Evolutionary conservation across 2,797 vertebrate genomes (phyloP).

Genomic region (Spinibarbus caldwelli): DNA sequence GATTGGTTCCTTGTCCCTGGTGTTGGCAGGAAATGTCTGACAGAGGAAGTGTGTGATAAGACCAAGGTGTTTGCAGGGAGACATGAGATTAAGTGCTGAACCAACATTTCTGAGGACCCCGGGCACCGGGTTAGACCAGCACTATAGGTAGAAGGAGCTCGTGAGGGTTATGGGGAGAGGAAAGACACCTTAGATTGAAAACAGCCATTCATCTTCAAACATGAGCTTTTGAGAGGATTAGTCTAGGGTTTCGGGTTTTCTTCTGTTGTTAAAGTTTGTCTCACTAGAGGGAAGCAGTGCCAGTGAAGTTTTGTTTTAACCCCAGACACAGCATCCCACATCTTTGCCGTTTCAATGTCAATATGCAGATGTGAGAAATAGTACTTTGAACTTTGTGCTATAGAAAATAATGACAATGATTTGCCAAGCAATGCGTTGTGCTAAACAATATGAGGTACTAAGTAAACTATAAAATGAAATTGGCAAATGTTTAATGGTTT

Average conservation of each 20-base stretch:
- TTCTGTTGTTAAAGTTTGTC: slow-evolving; percentile 52
- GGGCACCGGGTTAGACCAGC: slow-evolving; percentile 22
- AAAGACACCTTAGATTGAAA: slow-evolving; percentile 48
- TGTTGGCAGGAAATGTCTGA: slow-evolving; percentile 56
- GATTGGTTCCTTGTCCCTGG: slow-evolving; percentile 28
- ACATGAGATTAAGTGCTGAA: slow-evolving; percentile 51
- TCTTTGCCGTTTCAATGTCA: slow-evolving; percentile 31
- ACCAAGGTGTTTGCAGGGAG: slow-evolving; percentile 48
- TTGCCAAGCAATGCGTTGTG: slow-evolving; percentile 1
- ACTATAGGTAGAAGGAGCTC: slow-evolving; percentile 48
- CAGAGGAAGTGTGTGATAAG: slow-evolving; percentile 61
- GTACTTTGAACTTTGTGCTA: slow-evolving; percentile 1
- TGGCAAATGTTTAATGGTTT: slow-evolving; percentile 2
- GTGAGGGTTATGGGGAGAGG: slow-evolving; percentile 6
- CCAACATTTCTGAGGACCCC: slow-evolving; percentile 36
- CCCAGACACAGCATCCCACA: slow-evolving; percentile 8
- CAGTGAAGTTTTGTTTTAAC: slow-evolving; percentile 42
- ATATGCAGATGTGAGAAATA: not conserved
- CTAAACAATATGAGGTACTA: not conserved
- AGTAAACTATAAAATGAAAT: slow-evolving; percentile 8
- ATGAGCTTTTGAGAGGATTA: slow-evolving; percentile 53
- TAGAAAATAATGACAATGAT: not conserved
- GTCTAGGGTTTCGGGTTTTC: slow-evolving; percentile 47
- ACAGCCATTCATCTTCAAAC: slow-evolving; percentile 42
- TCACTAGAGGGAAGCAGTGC: slow-evolving; percentile 57